Evolutionary conservation across 2,888 invertebrate species (phyloP).

Genomic region (Cheilosia grossa): DNA sequence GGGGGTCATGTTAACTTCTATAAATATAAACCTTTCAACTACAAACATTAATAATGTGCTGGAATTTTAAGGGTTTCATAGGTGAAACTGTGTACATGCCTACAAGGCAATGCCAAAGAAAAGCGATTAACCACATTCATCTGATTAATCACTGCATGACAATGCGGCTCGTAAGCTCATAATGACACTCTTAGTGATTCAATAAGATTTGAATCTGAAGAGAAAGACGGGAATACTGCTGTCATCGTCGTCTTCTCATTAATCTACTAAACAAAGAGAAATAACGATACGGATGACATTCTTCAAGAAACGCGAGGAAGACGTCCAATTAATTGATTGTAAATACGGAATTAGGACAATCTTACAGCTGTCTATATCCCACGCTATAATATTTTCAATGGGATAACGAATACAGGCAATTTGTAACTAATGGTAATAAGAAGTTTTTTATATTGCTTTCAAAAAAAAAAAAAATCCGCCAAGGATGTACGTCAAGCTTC

Average conservation of each 20-base stretch:
- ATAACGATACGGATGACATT: slow-evolving; percentile 12
- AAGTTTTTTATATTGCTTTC: no score
- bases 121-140: not conserved
- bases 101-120: not conserved
- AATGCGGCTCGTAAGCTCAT: slow-evolving; percentile 4
- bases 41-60: not conserved
- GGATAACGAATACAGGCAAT: no score
- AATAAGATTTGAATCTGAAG: slow-evolving; percentile 39
- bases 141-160: slow-evolving; percentile 36
- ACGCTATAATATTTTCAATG: no score
- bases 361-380: not conserved
- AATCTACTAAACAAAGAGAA: slow-evolving; percentile 20
- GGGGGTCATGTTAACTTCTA: no score
- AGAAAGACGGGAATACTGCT: slow-evolving; percentile 5
- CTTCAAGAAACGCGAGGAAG: not conserved
- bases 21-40: not conserved
- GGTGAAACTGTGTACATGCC: not conserved
- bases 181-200: slow-evolving; percentile 41
- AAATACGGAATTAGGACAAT: slow-evolving; percentile 1
- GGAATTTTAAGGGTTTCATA: not conserved
- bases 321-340: slow-evolving; percentile 23
- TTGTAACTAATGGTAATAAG: no score
- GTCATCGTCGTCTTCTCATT: slow-evolving; percentile 16
- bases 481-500: no score
- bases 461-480: no score